Percentiles rank a stretch among this genome's conserved stretches.
These are phyloP conservation scores for Isurus oxyrinchus DNA, from an alignment of 2,113 vertebrate genomes.

Conservation along the genomic window DNA sequence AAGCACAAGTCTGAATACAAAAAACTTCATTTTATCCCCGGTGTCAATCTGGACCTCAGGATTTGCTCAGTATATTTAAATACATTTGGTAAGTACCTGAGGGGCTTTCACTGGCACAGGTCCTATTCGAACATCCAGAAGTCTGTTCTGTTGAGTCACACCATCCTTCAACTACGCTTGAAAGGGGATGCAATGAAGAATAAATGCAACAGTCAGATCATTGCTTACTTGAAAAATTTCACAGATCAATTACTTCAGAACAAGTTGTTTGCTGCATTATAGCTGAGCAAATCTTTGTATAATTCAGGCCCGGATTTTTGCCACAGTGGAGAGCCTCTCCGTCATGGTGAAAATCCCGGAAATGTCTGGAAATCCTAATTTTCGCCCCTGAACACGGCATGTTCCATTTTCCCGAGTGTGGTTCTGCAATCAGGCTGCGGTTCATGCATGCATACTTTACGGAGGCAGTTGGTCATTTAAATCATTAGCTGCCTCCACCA, in stretches of 20 bases:
- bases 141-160: neutral
- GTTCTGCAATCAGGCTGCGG: too few relatives aligned
- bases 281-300: neutral
- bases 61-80: neutral
- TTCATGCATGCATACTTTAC: too few relatives aligned
- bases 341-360: too few relatives aligned
- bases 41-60: neutral
- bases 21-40: neutral
- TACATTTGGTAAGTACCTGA: neutral
- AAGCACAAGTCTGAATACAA: neutral
- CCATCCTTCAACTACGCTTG: neutral
- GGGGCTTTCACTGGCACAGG: neutral
- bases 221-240: neutral
- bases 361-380: too few relatives aligned
- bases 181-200: neutral
- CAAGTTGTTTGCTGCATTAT: neutral
- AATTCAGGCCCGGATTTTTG: neutral
- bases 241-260: neutral
- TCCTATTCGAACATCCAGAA: neutral
- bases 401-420: too few relatives aligned
- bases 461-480: too few relatives aligned
- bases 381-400: too few relatives aligned
- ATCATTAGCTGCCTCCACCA: too few relatives aligned
- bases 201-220: neutral
- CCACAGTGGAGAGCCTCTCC: too few relatives aligned